These are phyloP conservation scores for Sturmia bella DNA, from an alignment of 2,888 invertebrate genomes.

Conservation along the genomic window DNA sequence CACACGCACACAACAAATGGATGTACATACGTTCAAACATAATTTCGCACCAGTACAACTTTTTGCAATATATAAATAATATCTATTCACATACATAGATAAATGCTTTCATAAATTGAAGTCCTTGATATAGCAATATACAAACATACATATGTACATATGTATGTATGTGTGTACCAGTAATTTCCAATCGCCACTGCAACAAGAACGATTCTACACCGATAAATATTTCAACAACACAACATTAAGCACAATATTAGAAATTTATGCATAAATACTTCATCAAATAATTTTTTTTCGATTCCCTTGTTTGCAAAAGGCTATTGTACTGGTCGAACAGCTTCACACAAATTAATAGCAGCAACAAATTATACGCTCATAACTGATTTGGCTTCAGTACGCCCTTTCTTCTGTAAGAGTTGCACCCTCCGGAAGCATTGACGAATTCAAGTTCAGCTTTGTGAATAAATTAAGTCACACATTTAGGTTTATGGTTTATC, in stretches of 20 bases:
- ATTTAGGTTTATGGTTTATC: too few relatives aligned
- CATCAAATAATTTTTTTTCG: conserved; percentile 2
- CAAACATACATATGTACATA: neutral
- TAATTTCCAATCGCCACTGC: conserved; percentile 33
- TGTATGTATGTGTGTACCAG: neutral
- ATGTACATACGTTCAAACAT: neutral
- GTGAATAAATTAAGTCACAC: too few relatives aligned
- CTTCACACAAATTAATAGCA: neutral
- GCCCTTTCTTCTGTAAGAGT: too few relatives aligned
- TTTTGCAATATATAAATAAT: conserved; percentile 5
- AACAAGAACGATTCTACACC: conserved; percentile 57
- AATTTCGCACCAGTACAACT: neutral
- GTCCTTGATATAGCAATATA: conserved; percentile 7
- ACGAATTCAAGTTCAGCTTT: too few relatives aligned
- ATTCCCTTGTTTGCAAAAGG: conserved; percentile 29
- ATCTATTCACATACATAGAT: neutral
- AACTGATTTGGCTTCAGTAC: too few relatives aligned
- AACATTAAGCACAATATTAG: conserved; percentile 5
- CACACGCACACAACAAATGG: neutral
- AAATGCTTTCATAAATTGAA: conserved; percentile 9
- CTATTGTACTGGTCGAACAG: conserved; percentile 4
- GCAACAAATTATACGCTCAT: too few relatives aligned
- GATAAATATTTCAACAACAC: conserved; percentile 61
- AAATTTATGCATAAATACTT: conserved; percentile 19
- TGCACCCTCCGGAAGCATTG: too few relatives aligned